A percentile compares a stretch with the other conserved stretches of the same genome.
Conservation (phyloP, 92 coral and sea anemone species). For the Heliopora coerulea region DNA sequence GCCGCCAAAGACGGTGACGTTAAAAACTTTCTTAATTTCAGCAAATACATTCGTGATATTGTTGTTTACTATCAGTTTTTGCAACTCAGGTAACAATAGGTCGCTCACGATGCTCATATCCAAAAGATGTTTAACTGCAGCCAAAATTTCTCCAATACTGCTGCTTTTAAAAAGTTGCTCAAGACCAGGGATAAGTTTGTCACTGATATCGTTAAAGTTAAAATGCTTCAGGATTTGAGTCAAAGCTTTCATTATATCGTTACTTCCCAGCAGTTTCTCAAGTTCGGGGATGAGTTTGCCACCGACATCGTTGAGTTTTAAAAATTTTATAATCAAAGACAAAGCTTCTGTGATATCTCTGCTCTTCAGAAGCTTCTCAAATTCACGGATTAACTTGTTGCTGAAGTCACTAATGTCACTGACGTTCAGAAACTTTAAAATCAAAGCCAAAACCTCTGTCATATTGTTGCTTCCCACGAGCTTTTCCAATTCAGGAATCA, state of each 20-base stretch:
- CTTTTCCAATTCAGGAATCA: neutral
- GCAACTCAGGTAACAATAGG: neutral
- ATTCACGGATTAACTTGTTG: neutral
- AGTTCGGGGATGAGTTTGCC: constrained; percentile 3
- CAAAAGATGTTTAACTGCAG: neutral
- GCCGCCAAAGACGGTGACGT: neutral
- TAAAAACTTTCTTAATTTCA: neutral
- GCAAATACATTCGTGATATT: neutral
- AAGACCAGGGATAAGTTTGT: neutral
- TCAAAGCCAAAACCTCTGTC: neutral
- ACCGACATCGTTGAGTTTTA: neutral
- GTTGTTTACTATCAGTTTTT: neutral
- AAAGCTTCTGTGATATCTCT: neutral
- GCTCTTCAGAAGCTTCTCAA: neutral
- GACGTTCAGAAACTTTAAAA: constrained; percentile 14
- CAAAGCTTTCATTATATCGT: too few relatives aligned
- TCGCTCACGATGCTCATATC: neutral
- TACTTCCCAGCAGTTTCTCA: constrained; percentile 6
- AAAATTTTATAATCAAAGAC: neutral
- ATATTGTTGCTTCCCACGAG: neutral
- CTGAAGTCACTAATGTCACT: constrained; percentile 8
- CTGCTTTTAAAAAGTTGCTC: neutral
- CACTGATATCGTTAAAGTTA: too few relatives aligned
- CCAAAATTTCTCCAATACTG: neutral
- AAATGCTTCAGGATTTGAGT: too few relatives aligned